phyloP scores from a whole-genome alignment of 2,797 vertebrate species.

The Urosaurus nigricauda region DNA sequence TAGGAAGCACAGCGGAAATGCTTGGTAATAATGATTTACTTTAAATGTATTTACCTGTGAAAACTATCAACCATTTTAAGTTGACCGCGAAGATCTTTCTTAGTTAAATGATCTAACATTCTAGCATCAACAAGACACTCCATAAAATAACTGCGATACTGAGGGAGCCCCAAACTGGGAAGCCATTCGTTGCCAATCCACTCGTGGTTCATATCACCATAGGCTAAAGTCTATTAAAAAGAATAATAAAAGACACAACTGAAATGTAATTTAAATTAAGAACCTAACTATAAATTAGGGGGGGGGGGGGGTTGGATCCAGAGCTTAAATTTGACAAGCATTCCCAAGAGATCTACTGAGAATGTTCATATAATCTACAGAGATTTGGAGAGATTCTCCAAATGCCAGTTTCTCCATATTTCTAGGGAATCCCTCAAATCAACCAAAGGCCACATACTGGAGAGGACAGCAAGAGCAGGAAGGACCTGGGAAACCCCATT shows the following conservation, averaged over 20 bases:
- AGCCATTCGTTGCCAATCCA: constrained; percentile 99
- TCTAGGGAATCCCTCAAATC: not conserved
- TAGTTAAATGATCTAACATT: constrained; percentile 97
- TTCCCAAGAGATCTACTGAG: not conserved
- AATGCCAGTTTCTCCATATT: not conserved
- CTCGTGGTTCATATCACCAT: constrained; percentile 99
- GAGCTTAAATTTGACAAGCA: not conserved
- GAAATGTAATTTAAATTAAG: constrained; percentile 23
- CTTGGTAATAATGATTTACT: rapidly evolving
- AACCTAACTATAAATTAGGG: not conserved
- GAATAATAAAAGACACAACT: constrained; percentile 3
- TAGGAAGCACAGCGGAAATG: not conserved
- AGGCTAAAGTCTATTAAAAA: constrained; percentile 88
- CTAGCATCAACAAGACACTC: constrained; percentile 97
- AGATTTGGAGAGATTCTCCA: too few species aligned
- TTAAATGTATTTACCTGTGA: constrained; percentile 83
- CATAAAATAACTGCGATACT: constrained; percentile 99
- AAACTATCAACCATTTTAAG: constrained; percentile 99
- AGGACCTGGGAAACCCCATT: not conserved
- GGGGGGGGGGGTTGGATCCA: not conserved
- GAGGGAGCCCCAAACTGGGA: constrained; percentile 92
- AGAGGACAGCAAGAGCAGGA: not conserved
- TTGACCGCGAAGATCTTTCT: constrained; percentile 96
- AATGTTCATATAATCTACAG: too few species aligned
- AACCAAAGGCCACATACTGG: not conserved